phyloP scores from a whole-genome alignment of 2,888 invertebrate genomes.

The Drosophila setosimentum region DNA sequence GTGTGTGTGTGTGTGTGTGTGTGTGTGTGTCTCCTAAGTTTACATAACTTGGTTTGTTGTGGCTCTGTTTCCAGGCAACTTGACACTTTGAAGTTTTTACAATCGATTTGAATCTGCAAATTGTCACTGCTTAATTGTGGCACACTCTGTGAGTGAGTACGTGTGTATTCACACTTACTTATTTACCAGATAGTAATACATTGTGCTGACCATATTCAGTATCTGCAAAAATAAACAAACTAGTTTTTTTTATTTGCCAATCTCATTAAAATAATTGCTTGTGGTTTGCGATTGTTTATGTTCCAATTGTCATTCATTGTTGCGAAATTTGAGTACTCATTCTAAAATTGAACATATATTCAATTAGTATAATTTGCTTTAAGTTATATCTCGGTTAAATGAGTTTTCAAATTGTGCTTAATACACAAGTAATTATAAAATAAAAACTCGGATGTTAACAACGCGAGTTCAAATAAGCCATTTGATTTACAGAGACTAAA shows the following conservation, averaged over 20 bases:
- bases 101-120: slow-evolving; percentile 44
- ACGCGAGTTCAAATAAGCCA: background rate
- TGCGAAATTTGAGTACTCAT: slow-evolving; percentile 3
- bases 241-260: background rate
- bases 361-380: slow-evolving; percentile 26
- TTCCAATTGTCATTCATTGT: slow-evolving; percentile 14
- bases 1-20: background rate
- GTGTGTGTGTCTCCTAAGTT: background rate
- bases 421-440: slow-evolving; percentile 10
- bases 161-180: background rate
- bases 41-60: slow-evolving; percentile 23
- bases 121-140: slow-evolving; percentile 6
- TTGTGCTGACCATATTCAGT: slow-evolving; percentile 8
- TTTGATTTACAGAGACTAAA: background rate
- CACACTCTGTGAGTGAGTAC: background rate
- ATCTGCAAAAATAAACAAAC: slow-evolving; percentile 6
- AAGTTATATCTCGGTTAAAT: background rate
- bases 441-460: background rate
- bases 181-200: background rate
- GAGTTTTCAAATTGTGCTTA: slow-evolving; percentile 14
- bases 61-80: slow-evolving; percentile 42
- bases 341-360: slow-evolving; percentile 28
- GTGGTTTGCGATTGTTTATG: slow-evolving; percentile 7
- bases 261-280: slow-evolving; percentile 37
- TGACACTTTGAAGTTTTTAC: slow-evolving; percentile 24